Base-by-base conservation (phyloP, 1,140 invertebrate species). In the Akabosia matsudoensis region DNA sequence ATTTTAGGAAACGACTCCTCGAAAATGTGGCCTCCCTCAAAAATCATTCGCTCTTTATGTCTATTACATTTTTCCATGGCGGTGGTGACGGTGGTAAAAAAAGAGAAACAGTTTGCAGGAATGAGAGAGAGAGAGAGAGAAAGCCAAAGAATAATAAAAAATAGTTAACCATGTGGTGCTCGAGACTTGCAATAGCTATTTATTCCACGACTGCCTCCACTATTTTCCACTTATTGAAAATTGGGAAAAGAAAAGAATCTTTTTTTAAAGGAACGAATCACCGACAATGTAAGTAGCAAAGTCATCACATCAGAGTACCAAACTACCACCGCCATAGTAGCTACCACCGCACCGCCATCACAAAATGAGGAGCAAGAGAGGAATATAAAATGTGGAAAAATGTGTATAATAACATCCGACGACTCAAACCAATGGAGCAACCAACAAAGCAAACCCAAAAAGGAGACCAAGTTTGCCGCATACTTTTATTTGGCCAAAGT, bases 11-110 rank as follows among this genome's bases (percentile, higher is more conserved):
- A 70, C 61, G 72, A 77, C 71, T 77, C 61, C 67, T 74, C 70
- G 76, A 78, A 74, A 78, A 78, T 78, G 76, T 78, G 76, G 76
- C 61, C 76, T 78, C 73, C 76, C 76, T 78, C 76, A 78, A 78
- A 78, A 78, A 78, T 78, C 76, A 78, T 78, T 78, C 73, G 76
- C 61, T 70, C 72, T 73, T 45, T 64, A 74, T 70, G 61, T 78
- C 74, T 78, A 74, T 74, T 78, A 54, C 72, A 16, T 73, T 74
- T 64, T 30, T 74, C 70, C 54, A 61, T n/a, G 24, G 54, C 7
- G 24, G 54, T 7, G 54, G n/a, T 16, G 24, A 61, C 54, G 37
- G 37, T 45, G 37, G 37, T 61, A 45, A 45, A 45, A 45, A 45
- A 61, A 61, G 24, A 61, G 54, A 61, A 61, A 61, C 14, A 61